Percentiles rank a stretch among this genome's conserved stretches.
Evolutionary conservation across 2,113 vertebrate species (phyloP).

Genomic region (Alouatta palliata): DNA sequence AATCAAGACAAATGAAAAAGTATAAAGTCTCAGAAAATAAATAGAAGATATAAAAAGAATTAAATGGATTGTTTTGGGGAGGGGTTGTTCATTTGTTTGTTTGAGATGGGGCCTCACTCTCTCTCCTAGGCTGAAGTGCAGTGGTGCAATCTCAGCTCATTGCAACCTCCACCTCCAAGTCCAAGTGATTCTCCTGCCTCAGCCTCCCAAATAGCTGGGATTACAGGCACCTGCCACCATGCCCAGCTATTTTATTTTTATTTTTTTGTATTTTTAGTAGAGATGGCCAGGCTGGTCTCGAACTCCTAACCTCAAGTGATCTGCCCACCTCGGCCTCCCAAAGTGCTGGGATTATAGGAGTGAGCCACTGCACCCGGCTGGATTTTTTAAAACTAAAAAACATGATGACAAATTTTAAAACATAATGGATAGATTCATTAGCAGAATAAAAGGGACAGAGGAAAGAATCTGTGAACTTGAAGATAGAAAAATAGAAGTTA

Average conservation of each 20-base stretch:
- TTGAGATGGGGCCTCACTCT: background rate
- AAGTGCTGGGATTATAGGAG: background rate
- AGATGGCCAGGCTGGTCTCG: background rate
- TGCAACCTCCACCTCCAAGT: background rate
- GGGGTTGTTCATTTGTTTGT: background rate
- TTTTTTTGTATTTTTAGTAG: background rate
- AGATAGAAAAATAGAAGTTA: background rate
- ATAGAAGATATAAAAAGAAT: background rate
- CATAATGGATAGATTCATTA: background rate
- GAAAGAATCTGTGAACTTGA: background rate
- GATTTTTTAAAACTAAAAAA: constrained; percentile 5
- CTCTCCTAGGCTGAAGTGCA: background rate
- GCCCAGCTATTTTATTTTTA: background rate
- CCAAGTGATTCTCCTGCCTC: background rate
- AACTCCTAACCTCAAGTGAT: background rate
- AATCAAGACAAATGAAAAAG: constrained; percentile 2
- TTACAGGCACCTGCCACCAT: background rate
- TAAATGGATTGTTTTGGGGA: background rate
- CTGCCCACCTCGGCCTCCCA: background rate
- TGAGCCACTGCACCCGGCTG: background rate
- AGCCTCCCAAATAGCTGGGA: background rate
- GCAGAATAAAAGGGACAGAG: background rate
- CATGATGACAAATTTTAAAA: background rate
- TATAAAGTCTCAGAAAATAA: background rate
- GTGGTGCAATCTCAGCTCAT: background rate